These are phyloP conservation scores for Caenorhabditis briggsae DNA, from an alignment of 1,140 invertebrate genomes.

Conservation along the genomic window DNA sequence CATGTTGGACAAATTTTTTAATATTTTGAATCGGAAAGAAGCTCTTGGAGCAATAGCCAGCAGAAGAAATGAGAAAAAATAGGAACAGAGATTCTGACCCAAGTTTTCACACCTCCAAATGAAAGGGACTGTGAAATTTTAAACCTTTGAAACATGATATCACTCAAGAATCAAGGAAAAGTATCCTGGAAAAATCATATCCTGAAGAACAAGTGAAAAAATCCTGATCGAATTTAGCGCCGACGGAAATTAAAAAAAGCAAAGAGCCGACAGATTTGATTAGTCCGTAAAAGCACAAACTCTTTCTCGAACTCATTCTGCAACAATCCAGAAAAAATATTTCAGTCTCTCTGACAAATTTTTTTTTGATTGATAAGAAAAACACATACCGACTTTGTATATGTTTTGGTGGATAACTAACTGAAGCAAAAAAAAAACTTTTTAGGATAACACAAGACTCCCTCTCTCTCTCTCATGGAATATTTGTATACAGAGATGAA, in stretches of 20 bases:
- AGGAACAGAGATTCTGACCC: too few species aligned
- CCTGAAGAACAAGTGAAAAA: not conserved
- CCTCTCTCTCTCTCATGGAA: not conserved
- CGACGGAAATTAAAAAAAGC: conserved; percentile 9
- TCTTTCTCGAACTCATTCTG: conserved; percentile 1
- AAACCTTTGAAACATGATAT: not conserved
- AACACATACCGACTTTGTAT: not conserved
- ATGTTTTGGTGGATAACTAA: not conserved
- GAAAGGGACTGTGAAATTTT: not conserved
- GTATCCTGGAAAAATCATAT: conserved; percentile 7
- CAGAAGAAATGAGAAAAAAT: too few species aligned
- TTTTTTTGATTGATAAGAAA: conserved; percentile 24
- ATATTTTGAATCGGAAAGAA: too few species aligned
- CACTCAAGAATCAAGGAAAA: not conserved
- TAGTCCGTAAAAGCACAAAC: conserved; percentile 5
- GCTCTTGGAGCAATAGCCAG: too few species aligned
- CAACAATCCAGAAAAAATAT: not conserved
- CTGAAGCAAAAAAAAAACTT: not conserved
- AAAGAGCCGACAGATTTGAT: conserved; percentile 29
- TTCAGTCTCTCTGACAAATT: not conserved
- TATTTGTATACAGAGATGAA: conserved; percentile 6
- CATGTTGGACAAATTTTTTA: not conserved
- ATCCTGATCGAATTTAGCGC: conserved; percentile 2
- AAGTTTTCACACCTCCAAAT: too few species aligned
- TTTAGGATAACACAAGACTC: too few species aligned